Evolutionary conservation across 2,888 invertebrate genomes (phyloP), one percentile per base, ranked within the genome.

Genomic region (Lasioglossum pauxillum): DNA sequence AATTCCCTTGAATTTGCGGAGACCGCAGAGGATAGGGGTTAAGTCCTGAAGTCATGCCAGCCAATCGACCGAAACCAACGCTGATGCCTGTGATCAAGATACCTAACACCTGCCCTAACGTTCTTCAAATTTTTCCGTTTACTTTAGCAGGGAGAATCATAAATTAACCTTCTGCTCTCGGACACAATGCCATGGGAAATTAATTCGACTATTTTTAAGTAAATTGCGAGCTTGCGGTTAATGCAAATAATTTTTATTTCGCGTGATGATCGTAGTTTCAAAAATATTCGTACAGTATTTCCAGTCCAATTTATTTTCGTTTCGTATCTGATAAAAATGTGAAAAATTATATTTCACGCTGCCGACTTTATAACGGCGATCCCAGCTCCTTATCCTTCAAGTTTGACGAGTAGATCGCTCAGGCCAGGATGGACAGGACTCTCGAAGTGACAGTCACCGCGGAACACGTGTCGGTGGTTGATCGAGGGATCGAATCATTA

Each of bases 401-500:
- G 12, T n/a, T 23, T 10, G 38, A 69, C 69, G 35, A 35, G 38
- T n/a, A 19, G 10, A 49, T 49, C 27, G 19, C 3, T 8, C 19
- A 16, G 60, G 7, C 60, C 7, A 5, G 14, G 27, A 64, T 16
- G 7, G 60, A 31, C 27, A 64, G 16, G 31, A 5, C 31, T 31
- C n/a, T 31, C 60, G 27, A 31, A 27, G 1, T 31, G 60, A 64
- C 27, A 27, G 60, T 14, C 31, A 2, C 78, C 73, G 82, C 86
- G 84, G 77, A 76, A 75, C 85, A 86, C 87, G 89, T 88, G 85
- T 89, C 89, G 88, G 85, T 78, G 60, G 76, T 84, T 85, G 91
- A 93, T 92, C 90, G 90, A 85, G 90, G 93, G 92, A 94, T 94
- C 92, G 93, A 94, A 94, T 93, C 91, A 94, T 94, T 92, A 93